phyloP scores from a whole-genome alignment of 2,113 vertebrate genomes.

The Passer montanus region DNA sequence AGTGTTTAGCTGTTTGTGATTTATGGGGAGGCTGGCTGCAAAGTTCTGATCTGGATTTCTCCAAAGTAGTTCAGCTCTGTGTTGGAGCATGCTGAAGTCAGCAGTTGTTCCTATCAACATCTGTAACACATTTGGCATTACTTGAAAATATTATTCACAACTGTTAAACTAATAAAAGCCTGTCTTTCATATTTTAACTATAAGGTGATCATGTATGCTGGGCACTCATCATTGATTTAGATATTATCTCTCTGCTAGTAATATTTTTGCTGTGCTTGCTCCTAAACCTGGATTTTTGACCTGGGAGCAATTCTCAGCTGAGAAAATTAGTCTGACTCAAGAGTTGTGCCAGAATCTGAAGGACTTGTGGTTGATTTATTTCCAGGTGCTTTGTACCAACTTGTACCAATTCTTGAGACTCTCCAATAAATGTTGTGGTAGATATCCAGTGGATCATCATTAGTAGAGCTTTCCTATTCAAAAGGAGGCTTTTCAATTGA shows the following conservation, averaged over 20 bases:
- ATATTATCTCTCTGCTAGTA: background rate
- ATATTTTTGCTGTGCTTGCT: background rate
- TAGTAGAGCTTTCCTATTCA: background rate
- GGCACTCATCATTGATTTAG: background rate
- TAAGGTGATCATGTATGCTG: constrained; percentile 1
- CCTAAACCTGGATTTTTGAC: background rate
- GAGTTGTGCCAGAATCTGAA: background rate
- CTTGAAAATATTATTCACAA: constrained; percentile 49
- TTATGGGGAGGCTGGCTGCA: background rate
- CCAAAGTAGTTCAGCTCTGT: background rate
- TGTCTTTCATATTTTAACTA: constrained; percentile 20
- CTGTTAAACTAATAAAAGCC: constrained; percentile 37
- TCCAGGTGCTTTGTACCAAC: background rate
- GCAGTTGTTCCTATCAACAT: constrained; percentile 50
- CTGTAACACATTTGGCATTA: constrained; percentile 53
- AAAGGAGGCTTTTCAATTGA: background rate
- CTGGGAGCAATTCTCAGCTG: background rate
- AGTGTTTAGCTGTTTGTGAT: constrained; percentile 21
- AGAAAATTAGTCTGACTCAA: background rate
- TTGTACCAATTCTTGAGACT: background rate
- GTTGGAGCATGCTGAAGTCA: background rate
- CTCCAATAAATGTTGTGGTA: background rate
- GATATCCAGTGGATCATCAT: background rate
- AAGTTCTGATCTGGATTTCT: constrained; percentile 20
- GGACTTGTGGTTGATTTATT: background rate